Evolutionary conservation across 2,797 vertebrate species (phyloP).

Genomic region (Acanthornis magna): DNA sequence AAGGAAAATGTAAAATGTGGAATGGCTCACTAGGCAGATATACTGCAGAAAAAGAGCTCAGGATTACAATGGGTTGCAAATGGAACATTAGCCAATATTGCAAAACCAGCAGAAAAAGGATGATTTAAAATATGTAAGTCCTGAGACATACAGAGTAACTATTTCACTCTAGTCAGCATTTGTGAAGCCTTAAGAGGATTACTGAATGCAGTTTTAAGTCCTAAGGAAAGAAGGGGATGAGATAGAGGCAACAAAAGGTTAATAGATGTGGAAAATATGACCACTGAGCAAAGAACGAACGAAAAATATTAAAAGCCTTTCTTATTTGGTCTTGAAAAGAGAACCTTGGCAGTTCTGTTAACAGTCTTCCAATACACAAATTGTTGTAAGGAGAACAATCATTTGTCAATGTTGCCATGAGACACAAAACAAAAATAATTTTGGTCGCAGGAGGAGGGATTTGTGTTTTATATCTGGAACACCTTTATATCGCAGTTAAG

Average conservation of each 20-base stretch:
- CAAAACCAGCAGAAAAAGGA: constrained; percentile 19
- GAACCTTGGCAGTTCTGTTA: background rate
- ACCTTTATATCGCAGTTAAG: background rate
- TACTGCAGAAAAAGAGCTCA: background rate
- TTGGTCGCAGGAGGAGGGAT: background rate
- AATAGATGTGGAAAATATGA: background rate
- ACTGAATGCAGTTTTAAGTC: background rate
- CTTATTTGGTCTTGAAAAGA: background rate
- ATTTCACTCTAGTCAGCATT: constrained; percentile 12
- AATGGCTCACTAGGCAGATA: background rate
- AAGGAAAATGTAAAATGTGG: background rate
- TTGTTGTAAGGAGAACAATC: background rate
- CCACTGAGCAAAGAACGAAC: background rate
- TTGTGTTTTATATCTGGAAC: background rate
- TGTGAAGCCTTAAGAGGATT: background rate
- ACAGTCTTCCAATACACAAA: background rate
- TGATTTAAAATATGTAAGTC: constrained; percentile 1
- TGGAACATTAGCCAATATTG: background rate
- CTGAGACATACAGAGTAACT: background rate
- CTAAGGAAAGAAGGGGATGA: background rate
- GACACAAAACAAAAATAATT: background rate
- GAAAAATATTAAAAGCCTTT: background rate
- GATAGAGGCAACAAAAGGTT: background rate
- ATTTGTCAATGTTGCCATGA: background rate
- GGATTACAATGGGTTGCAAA: constrained; percentile 1